These are phyloP conservation scores for Pipistrellus pygmaeus DNA, from an alignment of 2,797 vertebrate genomes.

Conservation along the genomic window DNA sequence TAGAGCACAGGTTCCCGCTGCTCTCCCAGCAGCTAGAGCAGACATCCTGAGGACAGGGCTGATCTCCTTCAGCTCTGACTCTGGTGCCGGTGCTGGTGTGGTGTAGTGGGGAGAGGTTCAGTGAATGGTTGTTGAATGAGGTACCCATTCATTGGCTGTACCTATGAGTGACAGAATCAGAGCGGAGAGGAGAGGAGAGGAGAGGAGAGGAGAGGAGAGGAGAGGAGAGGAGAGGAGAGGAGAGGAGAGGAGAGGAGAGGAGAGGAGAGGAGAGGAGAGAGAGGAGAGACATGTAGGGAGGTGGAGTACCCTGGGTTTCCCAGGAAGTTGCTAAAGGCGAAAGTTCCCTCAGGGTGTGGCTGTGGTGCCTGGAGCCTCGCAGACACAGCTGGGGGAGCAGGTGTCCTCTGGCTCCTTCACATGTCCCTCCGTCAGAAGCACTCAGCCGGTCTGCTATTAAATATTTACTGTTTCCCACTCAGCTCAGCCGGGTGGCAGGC, in stretches of 20 bases:
- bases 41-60: neutral
- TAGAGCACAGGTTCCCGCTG: neutral
- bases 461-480: conserved; percentile 68
- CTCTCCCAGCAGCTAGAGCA: neutral
- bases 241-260: too few species aligned
- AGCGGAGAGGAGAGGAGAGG: neutral
- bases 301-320: neutral
- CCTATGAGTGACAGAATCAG: neutral
- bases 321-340: conserved; percentile 4
- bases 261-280: too few species aligned
- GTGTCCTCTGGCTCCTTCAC: neutral
- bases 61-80: neutral
- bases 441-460: conserved; percentile 56
- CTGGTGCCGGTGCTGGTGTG: neutral
- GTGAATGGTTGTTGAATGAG: neutral
- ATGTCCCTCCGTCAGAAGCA: neutral
- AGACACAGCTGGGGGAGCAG: neutral
- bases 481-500: conserved; percentile 39
- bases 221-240: too few species aligned
- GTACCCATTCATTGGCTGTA: neutral
- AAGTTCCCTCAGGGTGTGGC: neutral
- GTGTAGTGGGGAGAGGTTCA: neutral
- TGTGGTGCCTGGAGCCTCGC: neutral
- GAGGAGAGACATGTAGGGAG: neutral
- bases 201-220: neutral